phyloP scores from a whole-genome alignment of 2,113 vertebrate genomes.

The Sitta europaea region DNA sequence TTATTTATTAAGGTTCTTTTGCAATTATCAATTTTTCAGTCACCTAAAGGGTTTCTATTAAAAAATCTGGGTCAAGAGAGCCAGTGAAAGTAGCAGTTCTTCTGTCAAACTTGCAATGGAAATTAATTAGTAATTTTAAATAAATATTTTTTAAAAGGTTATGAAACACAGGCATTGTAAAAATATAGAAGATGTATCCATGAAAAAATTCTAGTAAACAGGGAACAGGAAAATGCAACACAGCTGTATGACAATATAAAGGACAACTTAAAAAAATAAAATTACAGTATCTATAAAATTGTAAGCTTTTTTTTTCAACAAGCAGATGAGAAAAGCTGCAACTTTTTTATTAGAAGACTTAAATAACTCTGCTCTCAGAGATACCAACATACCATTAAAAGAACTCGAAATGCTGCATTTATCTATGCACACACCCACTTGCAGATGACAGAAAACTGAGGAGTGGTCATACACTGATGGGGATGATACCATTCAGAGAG shows the following conservation, averaged over 20 bases:
- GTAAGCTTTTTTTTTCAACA: background rate
- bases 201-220: background rate
- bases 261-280: background rate
- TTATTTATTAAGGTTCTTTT: background rate
- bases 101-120: background rate
- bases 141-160: accelerated
- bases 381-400: background rate
- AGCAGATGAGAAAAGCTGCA: background rate
- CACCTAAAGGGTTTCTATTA: background rate
- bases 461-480: background rate
- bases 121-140: background rate
- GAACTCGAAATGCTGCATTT: background rate
- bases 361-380: background rate
- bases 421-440: background rate
- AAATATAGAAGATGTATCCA: background rate
- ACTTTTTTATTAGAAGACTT: background rate
- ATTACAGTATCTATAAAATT: background rate
- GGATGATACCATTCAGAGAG: background rate
- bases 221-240: background rate
- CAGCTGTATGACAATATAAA: background rate
- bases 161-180: background rate
- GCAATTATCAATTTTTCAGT: background rate
- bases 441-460: background rate
- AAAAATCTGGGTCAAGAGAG: background rate
- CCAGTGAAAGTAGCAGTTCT: background rate